Percentiles rank a stretch among this genome's conserved stretches.
phyloP scores from a whole-genome alignment of 2,888 invertebrate species.

The Rhingia campestris region DNA sequence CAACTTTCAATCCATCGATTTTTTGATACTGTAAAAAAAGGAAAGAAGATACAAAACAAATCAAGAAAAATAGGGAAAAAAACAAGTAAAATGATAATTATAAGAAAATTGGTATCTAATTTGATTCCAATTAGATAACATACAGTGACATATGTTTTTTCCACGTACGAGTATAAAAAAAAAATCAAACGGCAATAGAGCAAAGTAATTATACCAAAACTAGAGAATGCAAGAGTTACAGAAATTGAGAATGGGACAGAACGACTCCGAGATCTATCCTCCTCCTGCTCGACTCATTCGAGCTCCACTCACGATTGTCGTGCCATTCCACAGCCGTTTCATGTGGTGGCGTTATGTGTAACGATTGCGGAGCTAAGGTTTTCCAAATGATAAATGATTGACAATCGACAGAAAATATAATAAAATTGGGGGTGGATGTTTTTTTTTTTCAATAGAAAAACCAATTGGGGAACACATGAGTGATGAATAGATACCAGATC shows the following conservation, averaged over 20 bases:
- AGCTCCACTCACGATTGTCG: conserved; percentile 36
- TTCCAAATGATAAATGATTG: conserved; percentile 46
- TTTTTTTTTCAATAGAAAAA: conserved; percentile 1
- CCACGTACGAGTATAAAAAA: conserved; percentile 17
- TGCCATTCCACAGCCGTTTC: conserved; percentile 20
- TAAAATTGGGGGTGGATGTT: conserved; percentile 63
- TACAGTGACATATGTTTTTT: conserved; percentile 57
- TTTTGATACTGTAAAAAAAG: background rate
- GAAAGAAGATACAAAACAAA: conserved; percentile 29
- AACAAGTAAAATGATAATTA: conserved; percentile 57
- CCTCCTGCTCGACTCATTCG: conserved; percentile 2
- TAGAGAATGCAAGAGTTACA: conserved; percentile 31
- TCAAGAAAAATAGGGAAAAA: conserved; percentile 26
- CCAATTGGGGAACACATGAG: background rate
- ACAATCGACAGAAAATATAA: conserved; percentile 30
- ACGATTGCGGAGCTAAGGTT: conserved; percentile 20
- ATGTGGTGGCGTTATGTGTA: conserved; percentile 15
- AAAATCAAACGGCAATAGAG: conserved; percentile 20
- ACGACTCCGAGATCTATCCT: background rate
- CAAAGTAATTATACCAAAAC: conserved; percentile 59
- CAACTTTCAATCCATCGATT: too few relatives aligned
- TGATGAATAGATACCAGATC: background rate
- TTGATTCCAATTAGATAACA: conserved; percentile 68
- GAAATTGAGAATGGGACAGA: conserved; percentile 17
- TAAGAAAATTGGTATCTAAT: conserved; percentile 70